Evolutionary conservation across 2,797 vertebrate species (phyloP).

Genomic region (Nyctibius grandis): DNA sequence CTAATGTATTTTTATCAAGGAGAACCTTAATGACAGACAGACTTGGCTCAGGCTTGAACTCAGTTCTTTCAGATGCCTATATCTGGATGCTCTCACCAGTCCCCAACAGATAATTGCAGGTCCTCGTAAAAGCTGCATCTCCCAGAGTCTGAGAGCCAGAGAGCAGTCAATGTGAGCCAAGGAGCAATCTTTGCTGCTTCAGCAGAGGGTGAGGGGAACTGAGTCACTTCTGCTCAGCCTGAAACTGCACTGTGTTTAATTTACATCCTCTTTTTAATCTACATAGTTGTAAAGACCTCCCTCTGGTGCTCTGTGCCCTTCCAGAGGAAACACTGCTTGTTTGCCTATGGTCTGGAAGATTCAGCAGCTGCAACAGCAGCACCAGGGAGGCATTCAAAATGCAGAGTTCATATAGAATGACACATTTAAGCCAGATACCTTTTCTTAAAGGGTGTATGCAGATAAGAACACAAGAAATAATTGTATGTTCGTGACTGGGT

Average conservation of each 20-base stretch:
- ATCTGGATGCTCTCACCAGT: neutral
- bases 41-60: no score
- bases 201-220: neutral
- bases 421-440: neutral
- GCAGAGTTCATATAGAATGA: neutral
- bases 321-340: neutral
- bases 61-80: neutral
- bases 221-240: neutral
- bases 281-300: neutral
- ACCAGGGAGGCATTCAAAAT: neutral
- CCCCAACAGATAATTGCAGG: neutral
- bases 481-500: neutral
- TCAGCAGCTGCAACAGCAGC: neutral
- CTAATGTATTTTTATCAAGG: neutral
- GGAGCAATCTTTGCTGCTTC: neutral
- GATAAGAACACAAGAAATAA: conserved; percentile 32
- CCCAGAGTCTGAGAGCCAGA: neutral
- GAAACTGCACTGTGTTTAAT: neutral
- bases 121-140: neutral
- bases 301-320: neutral
- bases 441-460: neutral
- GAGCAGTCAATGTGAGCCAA: neutral
- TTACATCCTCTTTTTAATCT: neutral
- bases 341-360: neutral
- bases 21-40: neutral